phyloP scores from a whole-genome alignment of 2,888 invertebrate genomes.

The Tanypteryx hageni region DNA sequence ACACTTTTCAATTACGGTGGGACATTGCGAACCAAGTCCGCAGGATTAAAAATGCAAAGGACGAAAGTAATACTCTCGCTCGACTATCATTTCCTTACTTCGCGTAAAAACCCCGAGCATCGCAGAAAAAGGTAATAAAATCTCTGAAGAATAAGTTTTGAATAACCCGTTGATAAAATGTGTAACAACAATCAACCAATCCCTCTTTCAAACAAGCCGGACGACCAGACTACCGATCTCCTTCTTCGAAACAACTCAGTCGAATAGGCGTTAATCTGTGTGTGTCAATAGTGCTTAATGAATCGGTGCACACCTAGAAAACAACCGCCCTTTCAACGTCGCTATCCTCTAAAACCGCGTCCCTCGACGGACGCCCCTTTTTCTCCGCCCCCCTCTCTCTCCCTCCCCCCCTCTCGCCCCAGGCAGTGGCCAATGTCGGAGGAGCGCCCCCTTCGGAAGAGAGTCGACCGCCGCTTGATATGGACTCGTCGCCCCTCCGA shows the following conservation, averaged over 20 bases:
- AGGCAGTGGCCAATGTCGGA: not conserved
- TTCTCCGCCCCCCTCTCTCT: not conserved
- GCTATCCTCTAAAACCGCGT: not conserved
- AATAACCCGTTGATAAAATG: constrained; percentile 69
- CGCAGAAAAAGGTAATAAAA: constrained; percentile 62
- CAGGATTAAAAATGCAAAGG: constrained; percentile 54
- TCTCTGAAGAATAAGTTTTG: constrained; percentile 64
- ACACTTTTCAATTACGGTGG: constrained; percentile 32
- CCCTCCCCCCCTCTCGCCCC: not conserved
- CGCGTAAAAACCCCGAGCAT: constrained; percentile 56
- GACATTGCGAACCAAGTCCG: constrained; percentile 25
- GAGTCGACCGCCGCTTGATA: no score
- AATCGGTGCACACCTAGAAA: constrained; percentile 10
- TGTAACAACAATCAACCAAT: constrained; percentile 68
- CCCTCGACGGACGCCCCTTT: not conserved
- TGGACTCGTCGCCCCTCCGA: no score
- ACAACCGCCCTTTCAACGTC: constrained; percentile 16
- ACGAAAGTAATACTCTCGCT: constrained; percentile 55
- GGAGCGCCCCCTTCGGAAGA: no score
- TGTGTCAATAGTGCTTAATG: not conserved
- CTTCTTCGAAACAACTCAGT: constrained; percentile 22
- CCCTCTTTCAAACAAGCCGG: constrained; percentile 67
- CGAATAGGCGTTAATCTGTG: constrained; percentile 9
- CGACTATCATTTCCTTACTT: constrained; percentile 55
- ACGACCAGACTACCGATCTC: constrained; percentile 53